Conservation (phyloP, 1,140 invertebrate genomes). For the Marisa cornuarietis region DNA sequence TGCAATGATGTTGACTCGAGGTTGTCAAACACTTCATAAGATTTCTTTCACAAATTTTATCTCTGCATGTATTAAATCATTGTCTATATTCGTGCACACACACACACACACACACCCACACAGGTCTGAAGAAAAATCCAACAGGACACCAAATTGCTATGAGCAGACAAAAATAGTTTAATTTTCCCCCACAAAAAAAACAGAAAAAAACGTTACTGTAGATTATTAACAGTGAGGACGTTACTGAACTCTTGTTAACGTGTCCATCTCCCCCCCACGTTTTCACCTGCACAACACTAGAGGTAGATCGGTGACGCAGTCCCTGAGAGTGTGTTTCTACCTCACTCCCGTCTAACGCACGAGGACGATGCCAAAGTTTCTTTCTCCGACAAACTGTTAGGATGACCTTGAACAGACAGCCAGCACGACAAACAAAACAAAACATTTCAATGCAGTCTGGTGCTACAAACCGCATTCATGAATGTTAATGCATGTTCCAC, state of each 20-base stretch:
- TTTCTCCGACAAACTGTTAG: neutral
- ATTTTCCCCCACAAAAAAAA: neutral
- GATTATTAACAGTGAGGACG: neutral
- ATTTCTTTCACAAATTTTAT: neutral
- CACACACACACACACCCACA: neutral
- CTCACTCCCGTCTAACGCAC: neutral
- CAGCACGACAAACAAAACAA: neutral
- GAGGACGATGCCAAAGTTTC: neutral
- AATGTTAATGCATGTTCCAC: neutral
- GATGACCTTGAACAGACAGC: neutral
- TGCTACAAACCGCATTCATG: neutral
- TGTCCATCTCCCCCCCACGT: neutral
- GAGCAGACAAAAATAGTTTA: constrained; percentile 10
- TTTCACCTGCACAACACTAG: neutral
- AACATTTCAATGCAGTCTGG: neutral
- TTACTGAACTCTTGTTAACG: neutral
- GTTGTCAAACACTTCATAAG: no score
- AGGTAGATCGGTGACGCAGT: constrained; percentile 2
- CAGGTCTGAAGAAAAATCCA: neutral
- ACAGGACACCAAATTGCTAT: neutral
- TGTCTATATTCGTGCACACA: neutral
- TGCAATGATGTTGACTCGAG: no score
- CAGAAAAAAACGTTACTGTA: neutral
- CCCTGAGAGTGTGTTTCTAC: neutral
- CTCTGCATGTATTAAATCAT: neutral